These are phyloP conservation scores for Corythornis vintsioides DNA, from an alignment of 2,113 vertebrate genomes.

Conservation along the genomic window DNA sequence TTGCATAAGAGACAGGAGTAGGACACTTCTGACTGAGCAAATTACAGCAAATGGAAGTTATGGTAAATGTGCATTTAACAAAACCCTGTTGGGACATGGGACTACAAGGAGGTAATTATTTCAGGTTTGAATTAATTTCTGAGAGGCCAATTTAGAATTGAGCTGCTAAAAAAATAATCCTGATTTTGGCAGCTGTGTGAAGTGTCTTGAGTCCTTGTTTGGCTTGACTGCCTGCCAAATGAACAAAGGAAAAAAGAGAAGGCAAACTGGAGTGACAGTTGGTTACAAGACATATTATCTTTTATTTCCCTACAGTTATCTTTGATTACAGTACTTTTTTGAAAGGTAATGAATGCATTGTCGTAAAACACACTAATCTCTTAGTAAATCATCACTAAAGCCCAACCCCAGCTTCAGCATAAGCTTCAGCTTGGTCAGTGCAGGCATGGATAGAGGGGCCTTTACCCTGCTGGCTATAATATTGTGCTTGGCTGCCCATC, in stretches of 20 bases:
- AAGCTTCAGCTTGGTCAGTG: neutral
- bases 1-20: neutral
- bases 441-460: fast-evolving
- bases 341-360: neutral
- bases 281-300: neutral
- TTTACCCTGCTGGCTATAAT: neutral
- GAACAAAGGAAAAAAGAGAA: neutral
- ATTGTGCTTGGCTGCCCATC: neutral
- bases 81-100: neutral
- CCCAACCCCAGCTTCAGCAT: neutral
- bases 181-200: slow-evolving; percentile 4
- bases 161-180: neutral
- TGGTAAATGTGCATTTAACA: neutral
- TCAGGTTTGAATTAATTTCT: neutral
- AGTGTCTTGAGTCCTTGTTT: neutral
- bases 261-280: neutral
- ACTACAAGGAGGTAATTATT: neutral
- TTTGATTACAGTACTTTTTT: neutral
- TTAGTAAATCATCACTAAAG: neutral
- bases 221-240: neutral
- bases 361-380: neutral
- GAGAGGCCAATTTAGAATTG: neutral
- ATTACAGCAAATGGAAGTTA: neutral
- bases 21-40: neutral
- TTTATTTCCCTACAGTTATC: neutral